Conservation (phyloP, 2,113 vertebrate genomes). For the Phylloscopus whistleri region DNA sequence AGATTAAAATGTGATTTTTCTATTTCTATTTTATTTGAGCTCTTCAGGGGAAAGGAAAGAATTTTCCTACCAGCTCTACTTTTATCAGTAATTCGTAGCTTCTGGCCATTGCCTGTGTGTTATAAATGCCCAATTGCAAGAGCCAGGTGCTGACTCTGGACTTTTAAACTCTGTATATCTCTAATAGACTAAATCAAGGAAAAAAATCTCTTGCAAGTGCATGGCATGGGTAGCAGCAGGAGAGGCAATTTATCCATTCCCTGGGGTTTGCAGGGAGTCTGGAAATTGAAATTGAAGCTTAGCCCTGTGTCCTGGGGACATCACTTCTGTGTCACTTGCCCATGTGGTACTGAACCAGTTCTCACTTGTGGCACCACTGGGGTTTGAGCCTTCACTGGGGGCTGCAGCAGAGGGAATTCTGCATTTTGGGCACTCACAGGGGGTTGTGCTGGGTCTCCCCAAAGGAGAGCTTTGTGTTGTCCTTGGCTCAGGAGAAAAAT, state of each 20-base stretch:
- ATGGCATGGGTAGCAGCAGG: neutral
- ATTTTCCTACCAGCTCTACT: neutral
- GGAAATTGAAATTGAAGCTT: slow-evolving; percentile 17
- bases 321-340: neutral
- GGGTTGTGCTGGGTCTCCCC: neutral
- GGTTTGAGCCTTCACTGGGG: neutral
- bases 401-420: neutral
- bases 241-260: slow-evolving; percentile 20
- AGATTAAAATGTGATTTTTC: neutral
- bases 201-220: neutral
- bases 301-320: neutral
- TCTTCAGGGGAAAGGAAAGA: neutral
- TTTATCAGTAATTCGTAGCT: neutral
- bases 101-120: neutral
- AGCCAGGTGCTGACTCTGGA: slow-evolving; percentile 42
- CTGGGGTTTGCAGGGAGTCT: slow-evolving; percentile 5
- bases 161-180: slow-evolving; percentile 10
- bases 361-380: neutral
- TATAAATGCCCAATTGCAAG: neutral
- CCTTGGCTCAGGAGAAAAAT: neutral
- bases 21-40: neutral
- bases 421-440: neutral
- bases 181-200: slow-evolving; percentile 27
- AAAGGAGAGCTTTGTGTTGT: neutral
- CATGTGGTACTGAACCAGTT: neutral